Base-by-base conservation (phyloP, 2,797 vertebrate genomes). In the Notolepis coatsorum region DNA sequence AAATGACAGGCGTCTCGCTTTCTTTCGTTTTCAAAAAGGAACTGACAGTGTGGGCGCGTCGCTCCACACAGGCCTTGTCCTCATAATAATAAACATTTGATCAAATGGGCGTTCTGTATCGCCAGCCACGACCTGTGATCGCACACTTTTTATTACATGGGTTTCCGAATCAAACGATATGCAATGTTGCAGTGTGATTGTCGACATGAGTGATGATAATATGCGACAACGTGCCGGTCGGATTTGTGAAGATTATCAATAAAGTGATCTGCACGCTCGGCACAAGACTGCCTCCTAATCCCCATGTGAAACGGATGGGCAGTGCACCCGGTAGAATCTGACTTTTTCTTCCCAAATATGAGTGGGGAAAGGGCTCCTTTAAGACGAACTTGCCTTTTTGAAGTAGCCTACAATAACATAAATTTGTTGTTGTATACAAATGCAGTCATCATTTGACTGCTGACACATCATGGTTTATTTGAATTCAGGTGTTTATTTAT, bases 221-320 rank as follows among this genome's bases (percentile, higher is more conserved):
- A n/a, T n/a, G n/a, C 45, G 65, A 51, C 65, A 69, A 73, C 42
- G 80, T 59, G 56, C 67, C 75, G 77, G 58, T 38, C n/a, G 87
- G 90, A 89, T 90, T 91, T 89, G 80, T 38, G 81, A 37, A 86
- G 90, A 89, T 90, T 90, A 90, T 51, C 55, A 81, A 51, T 59
- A 77, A 80, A 83, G 80, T 79, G 65, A 54, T 68, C 30, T 56
- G 72, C 69, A 74, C 68, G 65, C 57, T 68, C 30, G 53, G 72
- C 69, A 74, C 68, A 66, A 67, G 50, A 45, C 86, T 69, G 63
- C 60, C 65, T 78, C 73, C 71, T 90, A 90, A 88, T 88, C 86
- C 82, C 63, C 18, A 48, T 27, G 68, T 75, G 80, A 72, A 50
- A 66, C 72, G 79, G 78, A 67, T 68, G 81, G 70, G 70, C 79